Conservation (phyloP, 1,140 invertebrate species). For the Hormaphis cornu region DNA sequence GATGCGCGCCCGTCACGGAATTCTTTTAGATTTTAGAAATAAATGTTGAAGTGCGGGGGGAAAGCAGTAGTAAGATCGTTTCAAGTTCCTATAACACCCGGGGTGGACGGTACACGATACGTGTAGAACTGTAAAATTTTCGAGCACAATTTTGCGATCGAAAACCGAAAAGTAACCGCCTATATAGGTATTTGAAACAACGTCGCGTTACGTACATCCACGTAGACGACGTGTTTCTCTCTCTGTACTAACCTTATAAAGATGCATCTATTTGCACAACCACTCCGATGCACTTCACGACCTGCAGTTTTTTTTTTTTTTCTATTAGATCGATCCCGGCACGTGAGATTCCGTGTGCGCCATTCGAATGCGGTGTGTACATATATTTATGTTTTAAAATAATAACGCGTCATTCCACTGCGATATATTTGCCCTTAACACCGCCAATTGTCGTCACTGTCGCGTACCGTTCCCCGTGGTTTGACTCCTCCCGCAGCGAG, state of each 20-base stretch:
- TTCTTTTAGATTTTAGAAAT: too few relatives aligned
- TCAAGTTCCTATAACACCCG: too few relatives aligned
- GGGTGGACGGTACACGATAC: too few relatives aligned
- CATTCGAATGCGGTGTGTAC: slow-evolving; percentile 15
- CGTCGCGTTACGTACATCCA: neutral
- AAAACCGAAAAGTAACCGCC: too few relatives aligned
- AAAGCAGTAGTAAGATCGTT: too few relatives aligned
- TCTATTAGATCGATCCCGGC: neutral
- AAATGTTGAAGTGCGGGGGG: too few relatives aligned
- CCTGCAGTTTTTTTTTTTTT: neutral
- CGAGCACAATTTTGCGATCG: too few relatives aligned
- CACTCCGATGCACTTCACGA: neutral
- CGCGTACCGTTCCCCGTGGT: neutral
- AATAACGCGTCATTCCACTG: slow-evolving; percentile 3
- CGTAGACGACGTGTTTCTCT: too few relatives aligned
- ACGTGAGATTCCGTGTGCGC: neutral
- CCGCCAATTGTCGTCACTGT: neutral
- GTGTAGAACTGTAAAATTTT: too few relatives aligned
- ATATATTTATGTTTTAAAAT: slow-evolving; percentile 9
- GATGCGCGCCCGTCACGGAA: too few relatives aligned
- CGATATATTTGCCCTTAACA: slow-evolving; percentile 18
- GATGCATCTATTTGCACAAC: neutral
- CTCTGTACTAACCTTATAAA: slow-evolving; percentile 7
- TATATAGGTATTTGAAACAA: too few relatives aligned
- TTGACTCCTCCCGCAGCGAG: neutral